Evolutionary conservation across 2,113 vertebrate species (phyloP), one percentile per base, ranked within the genome.

Genomic region (Orthonyx spaldingii): DNA sequence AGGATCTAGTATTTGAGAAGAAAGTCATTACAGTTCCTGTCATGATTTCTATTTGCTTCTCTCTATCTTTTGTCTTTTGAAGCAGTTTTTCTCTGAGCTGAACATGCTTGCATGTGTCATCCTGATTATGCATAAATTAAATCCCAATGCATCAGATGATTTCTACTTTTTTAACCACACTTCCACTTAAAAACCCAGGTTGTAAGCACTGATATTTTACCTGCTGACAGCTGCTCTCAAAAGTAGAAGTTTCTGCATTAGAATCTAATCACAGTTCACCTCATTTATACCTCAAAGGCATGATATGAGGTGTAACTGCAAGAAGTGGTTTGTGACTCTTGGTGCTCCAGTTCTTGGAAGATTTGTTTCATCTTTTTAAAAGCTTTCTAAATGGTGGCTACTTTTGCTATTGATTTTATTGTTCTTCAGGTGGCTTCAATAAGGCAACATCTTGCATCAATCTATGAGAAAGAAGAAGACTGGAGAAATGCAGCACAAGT

Each of bases 401-500:
- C 35, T 2, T 84, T 83, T 78, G n/a, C 55, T 66, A 1, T 49
- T 60, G 26, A 28, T 53, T 57, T 76, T 69, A 6, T 60, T 55
- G 9, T 52, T 68, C 14, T 42, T 77, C 91, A 99, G 99, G 99
- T 99, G 13, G 99, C 99, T 78, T 99, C 99, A 30, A 99, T 99
- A 97, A 98, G 99, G 96, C 99, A 99, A 94, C 99, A 99, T 97
- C 98, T 99, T 96, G 99, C 99, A 81, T 99, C 99, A n/a, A 99
- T 99, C 97, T 99, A 99, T 97, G 99, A 99, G 96, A 99, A 99
- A 78, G 99, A 99, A 94, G 99, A 99, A 96, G 99, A 99, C 77
- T 99, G 99, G 99, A 99, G 99, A 97, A 99, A 99, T 6, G 99
- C 99, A 66, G 99, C 99, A 6, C 99, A 99, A 97, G 99, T 99